Evolutionary conservation across 1,140 invertebrate species (phyloP), one percentile per base, ranked within the genome.

Genomic region (Aphis gossypii): DNA sequence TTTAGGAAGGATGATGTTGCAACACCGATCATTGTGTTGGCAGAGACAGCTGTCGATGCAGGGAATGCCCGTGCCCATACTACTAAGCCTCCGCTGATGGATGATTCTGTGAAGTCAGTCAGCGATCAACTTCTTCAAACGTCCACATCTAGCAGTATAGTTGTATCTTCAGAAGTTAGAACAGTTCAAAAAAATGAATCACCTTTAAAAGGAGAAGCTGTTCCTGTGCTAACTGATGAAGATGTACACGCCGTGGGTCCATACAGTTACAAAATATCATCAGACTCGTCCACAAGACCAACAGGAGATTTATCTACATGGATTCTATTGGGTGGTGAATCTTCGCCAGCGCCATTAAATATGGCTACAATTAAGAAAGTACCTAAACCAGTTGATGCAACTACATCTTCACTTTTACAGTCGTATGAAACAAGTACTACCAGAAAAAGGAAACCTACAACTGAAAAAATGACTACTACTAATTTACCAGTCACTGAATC

Each of bases 321-420:
- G 97, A 96, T 97, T 94, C 95, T 97, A n/a, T 94, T 97, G 44
- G 97, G 96, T 95, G 96, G 96, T 7, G 96, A 96, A 44, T 93
- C 94, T 18, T 93, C 94, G n/a, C 94, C 95, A 0, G 95, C 96
- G 1, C 95, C 95, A 3, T 96, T 86, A n/a, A 93, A 93, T 38
- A 51, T 95, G 1, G 94, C 94, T 30, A 96, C 94, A 6, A 76
- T 92, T 23, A 95, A 95, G 93, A 94, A 68, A 95, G 94, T 46
- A 94, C 94, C 84, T 94, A 95, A 94, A 83, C 91, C 89, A 92
- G 93, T 56, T 35, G 91, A 93, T 38, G 21, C 93, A 25, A 90
- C 93, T 38, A 21, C 68, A 8, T 84, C 83, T 92, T 87, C 93
- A 20, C 54, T 89, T 82, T 38, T 86, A 3, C 87, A 90, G 4